These are phyloP conservation scores for Gila robusta DNA, from an alignment of 2,797 vertebrate species.

Conservation along the genomic window DNA sequence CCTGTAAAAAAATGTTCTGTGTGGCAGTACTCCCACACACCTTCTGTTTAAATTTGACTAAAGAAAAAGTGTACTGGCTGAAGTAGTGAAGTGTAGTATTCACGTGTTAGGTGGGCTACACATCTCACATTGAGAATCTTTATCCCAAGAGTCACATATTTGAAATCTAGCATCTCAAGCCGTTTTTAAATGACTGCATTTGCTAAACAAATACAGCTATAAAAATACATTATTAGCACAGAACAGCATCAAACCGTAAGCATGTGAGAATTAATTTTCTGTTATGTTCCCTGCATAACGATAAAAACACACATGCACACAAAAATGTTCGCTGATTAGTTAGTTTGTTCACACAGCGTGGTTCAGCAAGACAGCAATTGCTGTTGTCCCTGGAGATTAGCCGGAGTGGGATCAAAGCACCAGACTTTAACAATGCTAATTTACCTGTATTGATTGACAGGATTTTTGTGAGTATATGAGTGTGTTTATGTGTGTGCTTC, in stretches of 20 bases:
- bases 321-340: neutral
- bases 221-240: neutral
- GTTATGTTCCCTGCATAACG: neutral
- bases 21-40: neutral
- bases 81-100: neutral
- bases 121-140: neutral
- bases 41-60: neutral
- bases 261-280: too few species aligned
- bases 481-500: neutral
- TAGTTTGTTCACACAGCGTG: neutral
- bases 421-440: neutral
- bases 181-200: neutral
- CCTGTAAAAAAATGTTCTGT: neutral
- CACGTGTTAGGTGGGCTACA: neutral
- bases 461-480: neutral
- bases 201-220: neutral
- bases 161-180: neutral
- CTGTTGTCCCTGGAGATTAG: neutral
- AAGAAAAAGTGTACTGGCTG: neutral
- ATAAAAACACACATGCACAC: neutral
- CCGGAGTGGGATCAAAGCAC: neutral
- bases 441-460: neutral
- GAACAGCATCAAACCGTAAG: neutral
- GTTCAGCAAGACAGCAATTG: constrained; percentile 1
- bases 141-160: neutral